A percentile compares a stretch with the other conserved stretches of the same genome.
These are phyloP conservation scores for Tuberolachnus salignus DNA, from an alignment of 2,888 invertebrate genomes.

Conservation along the genomic window DNA sequence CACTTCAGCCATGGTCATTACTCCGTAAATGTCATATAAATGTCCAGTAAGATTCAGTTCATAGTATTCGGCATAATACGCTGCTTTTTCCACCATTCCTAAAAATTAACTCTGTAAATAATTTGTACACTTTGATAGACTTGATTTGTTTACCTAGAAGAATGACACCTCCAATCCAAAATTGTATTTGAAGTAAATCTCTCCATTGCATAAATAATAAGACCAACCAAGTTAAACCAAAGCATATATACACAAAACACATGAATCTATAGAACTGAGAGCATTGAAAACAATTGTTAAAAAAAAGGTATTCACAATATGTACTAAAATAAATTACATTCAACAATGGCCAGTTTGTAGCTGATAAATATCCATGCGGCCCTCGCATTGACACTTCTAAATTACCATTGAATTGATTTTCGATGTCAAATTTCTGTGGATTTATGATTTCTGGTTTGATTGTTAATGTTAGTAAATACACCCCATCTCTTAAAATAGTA, in stretches of 20 bases:
- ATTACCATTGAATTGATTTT: slow-evolving; percentile 66
- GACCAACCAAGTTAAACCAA: slow-evolving; percentile 81
- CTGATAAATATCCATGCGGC: slow-evolving; percentile 82
- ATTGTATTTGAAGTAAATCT: slow-evolving; percentile 88
- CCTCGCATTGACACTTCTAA: slow-evolving; percentile 77
- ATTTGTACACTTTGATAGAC: neutral
- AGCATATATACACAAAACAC: slow-evolving; percentile 85
- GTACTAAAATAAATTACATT: slow-evolving; percentile 67
- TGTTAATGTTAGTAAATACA: slow-evolving; percentile 70
- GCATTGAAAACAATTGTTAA: neutral
- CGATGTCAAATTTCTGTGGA: slow-evolving; percentile 4
- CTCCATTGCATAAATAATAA: slow-evolving; percentile 88
- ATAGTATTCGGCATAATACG: slow-evolving; percentile 88
- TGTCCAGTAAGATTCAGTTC: slow-evolving; percentile 74
- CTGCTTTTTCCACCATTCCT: slow-evolving; percentile 83
- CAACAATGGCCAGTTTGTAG: slow-evolving; percentile 86
- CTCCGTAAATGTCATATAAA: slow-evolving; percentile 64
- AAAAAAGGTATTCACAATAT: neutral
- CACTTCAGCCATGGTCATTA: slow-evolving; percentile 85
- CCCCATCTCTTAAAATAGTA: slow-evolving; percentile 72
- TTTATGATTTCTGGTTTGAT: slow-evolving; percentile 63
- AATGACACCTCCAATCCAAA: slow-evolving; percentile 94
- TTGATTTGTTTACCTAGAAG: slow-evolving; percentile 65
- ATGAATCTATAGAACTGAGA: slow-evolving; percentile 84
- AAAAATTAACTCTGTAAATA: slow-evolving; percentile 61